These are phyloP conservation scores for Rhinopithecus roxellana DNA, from an alignment of 2,113 vertebrate genomes.

Conservation along the genomic window DNA sequence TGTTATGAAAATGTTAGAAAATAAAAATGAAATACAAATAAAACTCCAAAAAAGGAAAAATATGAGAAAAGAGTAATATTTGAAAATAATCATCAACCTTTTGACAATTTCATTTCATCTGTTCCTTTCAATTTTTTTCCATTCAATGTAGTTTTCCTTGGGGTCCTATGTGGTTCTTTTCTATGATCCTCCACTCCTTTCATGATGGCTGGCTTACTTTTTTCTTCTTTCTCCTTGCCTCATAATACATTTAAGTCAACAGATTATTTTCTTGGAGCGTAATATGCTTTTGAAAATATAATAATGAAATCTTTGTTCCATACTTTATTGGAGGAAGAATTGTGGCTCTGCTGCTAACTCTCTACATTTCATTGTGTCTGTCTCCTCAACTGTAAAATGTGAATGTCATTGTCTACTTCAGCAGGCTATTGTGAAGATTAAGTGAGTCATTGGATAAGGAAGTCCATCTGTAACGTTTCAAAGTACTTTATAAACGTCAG, in stretches of 20 bases:
- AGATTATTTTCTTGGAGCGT: not conserved
- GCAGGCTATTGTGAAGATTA: not conserved
- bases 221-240: not conserved
- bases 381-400: not conserved
- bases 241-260: not conserved
- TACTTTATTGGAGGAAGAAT: not conserved
- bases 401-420: not conserved
- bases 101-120: not conserved
- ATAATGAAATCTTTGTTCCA: not conserved
- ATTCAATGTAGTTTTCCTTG: not conserved
- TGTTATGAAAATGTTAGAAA: not conserved
- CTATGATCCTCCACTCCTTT: not conserved
- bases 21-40: not conserved
- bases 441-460: not conserved
- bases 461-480: not conserved
- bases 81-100: not conserved
- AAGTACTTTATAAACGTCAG: not conserved
- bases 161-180: not conserved
- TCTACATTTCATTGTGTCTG: not conserved
- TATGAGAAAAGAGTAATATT: not conserved
- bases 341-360: not conserved
- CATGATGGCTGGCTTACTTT: not conserved
- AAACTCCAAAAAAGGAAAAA: not conserved
- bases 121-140: not conserved
- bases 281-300: not conserved